phyloP scores from a whole-genome alignment of 2,888 invertebrate species.

The Bedellia somnulentella region DNA sequence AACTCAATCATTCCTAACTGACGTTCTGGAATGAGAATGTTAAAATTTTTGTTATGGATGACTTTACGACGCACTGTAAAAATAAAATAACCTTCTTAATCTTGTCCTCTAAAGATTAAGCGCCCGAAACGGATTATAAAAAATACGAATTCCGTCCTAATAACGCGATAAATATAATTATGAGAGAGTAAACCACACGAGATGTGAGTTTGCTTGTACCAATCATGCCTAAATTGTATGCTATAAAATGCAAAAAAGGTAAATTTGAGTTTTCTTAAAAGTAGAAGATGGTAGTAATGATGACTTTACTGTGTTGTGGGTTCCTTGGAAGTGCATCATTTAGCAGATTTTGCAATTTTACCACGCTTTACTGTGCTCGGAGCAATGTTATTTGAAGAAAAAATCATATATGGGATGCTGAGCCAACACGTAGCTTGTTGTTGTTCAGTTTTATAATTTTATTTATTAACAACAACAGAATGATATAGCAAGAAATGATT shows the following conservation, averaged over 20 bases:
- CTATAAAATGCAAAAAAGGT: constrained; percentile 38
- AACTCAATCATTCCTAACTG: constrained; percentile 1
- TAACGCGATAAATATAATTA: constrained; percentile 21
- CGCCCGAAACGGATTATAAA: constrained; percentile 13
- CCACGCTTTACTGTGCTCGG: constrained; percentile 8
- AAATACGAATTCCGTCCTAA: constrained; percentile 15
- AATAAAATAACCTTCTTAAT: constrained; percentile 3
- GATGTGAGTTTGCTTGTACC: constrained; percentile 20
- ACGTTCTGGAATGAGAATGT: neutral
- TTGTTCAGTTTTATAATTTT: too few relatives aligned
- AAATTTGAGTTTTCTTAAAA: constrained; percentile 18
- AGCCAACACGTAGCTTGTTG: too few relatives aligned
- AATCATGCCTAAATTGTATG: constrained; percentile 35
- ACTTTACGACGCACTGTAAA: constrained; percentile 4
- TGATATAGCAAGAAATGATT: too few relatives aligned
- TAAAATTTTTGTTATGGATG: constrained; percentile 4
- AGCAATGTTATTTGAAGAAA: constrained; percentile 13
- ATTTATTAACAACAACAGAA: too few relatives aligned
- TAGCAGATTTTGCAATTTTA: constrained; percentile 12
- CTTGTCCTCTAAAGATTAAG: constrained; percentile 6
- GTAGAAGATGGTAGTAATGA: constrained; percentile 14
- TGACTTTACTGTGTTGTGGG: constrained; percentile 12
- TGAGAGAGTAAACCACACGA: constrained; percentile 22
- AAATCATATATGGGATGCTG: too few relatives aligned
- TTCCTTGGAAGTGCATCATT: constrained; percentile 13